phyloP scores from a whole-genome alignment of 2,797 vertebrate species.

The Pseudocheirus occidentalis region DNA sequence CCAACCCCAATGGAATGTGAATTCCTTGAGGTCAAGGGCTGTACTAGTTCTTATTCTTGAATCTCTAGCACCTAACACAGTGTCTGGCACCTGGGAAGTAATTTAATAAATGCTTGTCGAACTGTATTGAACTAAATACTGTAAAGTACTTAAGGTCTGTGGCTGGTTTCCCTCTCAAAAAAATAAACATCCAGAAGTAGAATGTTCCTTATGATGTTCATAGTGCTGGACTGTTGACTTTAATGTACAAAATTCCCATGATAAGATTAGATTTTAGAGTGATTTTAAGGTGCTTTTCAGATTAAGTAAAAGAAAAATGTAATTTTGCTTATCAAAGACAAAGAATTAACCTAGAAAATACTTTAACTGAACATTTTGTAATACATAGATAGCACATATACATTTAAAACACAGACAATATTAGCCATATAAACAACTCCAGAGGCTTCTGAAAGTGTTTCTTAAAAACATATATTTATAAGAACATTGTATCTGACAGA shows the following conservation, averaged over 20 bases:
- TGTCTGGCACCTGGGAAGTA: background rate
- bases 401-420: background rate
- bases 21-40: background rate
- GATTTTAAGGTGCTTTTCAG: conserved; percentile 44
- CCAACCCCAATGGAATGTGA: background rate
- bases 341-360: conserved; percentile 25
- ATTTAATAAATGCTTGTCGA: background rate
- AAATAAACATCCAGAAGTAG: background rate
- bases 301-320: conserved; percentile 31
- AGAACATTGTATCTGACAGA: conserved; percentile 42
- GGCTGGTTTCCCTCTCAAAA: background rate
- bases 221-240: background rate
- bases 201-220: background rate
- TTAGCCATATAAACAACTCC: conserved; percentile 42
- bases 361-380: conserved; percentile 45
- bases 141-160: background rate
- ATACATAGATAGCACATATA: background rate
- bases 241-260: background rate
- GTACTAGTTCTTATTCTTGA: background rate
- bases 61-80: background rate
- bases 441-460: conserved; percentile 35
- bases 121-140: background rate
- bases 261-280: background rate
- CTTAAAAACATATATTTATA: background rate
- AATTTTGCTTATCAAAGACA: conserved; percentile 33